A percentile compares a stretch with the other conserved stretches of the same genome.
These are phyloP conservation scores for Diprion similis DNA, from an alignment of 1,140 invertebrate species.

Conservation along the genomic window DNA sequence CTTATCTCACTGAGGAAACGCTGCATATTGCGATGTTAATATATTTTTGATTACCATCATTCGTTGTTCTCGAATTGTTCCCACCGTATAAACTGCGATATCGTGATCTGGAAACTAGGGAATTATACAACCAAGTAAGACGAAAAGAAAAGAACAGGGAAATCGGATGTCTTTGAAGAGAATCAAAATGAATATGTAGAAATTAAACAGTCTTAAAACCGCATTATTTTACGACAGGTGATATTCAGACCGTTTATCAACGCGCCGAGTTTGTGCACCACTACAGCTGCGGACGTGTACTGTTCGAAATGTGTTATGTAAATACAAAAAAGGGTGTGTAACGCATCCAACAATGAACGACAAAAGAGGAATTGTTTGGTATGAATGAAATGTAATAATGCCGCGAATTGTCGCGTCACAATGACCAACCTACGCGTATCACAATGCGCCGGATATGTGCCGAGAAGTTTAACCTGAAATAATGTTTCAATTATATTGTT, in stretches of 20 bases:
- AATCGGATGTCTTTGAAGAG: no score
- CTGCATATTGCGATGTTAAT: neutral
- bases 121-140: no score
- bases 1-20: neutral
- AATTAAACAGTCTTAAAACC: no score
- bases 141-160: no score
- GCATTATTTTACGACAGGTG: no score
- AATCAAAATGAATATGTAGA: no score
- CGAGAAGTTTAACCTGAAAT: slow-evolving; percentile 2
- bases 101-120: no score
- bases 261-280: neutral
- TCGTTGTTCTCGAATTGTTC: slow-evolving; percentile 3
- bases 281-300: neutral
- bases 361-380: neutral
- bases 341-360: neutral
- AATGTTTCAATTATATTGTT: slow-evolving; percentile 1
- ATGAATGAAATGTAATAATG: slow-evolving; percentile 6
- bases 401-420: neutral
- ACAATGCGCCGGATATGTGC: slow-evolving; percentile 4
- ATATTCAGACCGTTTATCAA: no score
- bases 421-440: neutral
- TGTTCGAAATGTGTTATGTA: neutral
- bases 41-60: neutral
- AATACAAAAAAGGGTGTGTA: slow-evolving; percentile 5
- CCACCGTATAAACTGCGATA: neutral